Conservation (phyloP, 2,888 invertebrate species). For the Plebejus argus region DNA sequence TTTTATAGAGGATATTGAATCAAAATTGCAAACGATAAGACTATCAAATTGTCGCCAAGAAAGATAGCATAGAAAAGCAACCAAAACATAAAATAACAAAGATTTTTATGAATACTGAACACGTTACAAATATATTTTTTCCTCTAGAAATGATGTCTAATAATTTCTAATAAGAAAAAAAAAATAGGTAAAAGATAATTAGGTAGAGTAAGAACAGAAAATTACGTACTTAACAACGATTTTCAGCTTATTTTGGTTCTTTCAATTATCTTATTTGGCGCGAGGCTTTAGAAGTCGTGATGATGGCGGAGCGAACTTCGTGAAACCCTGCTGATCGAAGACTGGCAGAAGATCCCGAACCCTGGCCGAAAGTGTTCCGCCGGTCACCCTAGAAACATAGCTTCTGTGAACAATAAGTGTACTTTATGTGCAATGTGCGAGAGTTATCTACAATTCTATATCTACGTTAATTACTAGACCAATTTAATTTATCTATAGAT, state of each 20-base stretch:
- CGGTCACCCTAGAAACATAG: slow-evolving; percentile 78
- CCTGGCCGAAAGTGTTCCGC: slow-evolving; percentile 84
- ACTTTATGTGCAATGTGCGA: slow-evolving; percentile 40
- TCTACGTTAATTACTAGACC: not conserved
- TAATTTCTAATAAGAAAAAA: not conserved
- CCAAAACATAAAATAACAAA: not conserved
- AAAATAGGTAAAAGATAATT: not conserved
- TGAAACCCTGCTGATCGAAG: slow-evolving; percentile 92
- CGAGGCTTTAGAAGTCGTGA: slow-evolving; percentile 87
- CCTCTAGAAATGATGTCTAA: not conserved
- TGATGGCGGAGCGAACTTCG: slow-evolving; percentile 90
- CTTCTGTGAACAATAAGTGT: slow-evolving; percentile 45
- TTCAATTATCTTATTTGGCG: slow-evolving; percentile 49
- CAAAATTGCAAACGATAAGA: not conserved
- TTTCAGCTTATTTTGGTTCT: not conserved
- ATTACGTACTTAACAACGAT: too few species aligned
- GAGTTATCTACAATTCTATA: slow-evolving; percentile 11
- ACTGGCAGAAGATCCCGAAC: slow-evolving; percentile 89
- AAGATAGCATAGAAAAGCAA: not conserved
- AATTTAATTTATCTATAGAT: too few species aligned
- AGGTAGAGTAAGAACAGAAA: not conserved
- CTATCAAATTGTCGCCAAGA: not conserved
- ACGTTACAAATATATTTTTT: not conserved
- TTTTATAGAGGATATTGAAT: not conserved
- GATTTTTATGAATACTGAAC: not conserved